Evolutionary conservation across 2,797 vertebrate genomes (phyloP).

Genomic region (Notamacropus eugenii): DNA sequence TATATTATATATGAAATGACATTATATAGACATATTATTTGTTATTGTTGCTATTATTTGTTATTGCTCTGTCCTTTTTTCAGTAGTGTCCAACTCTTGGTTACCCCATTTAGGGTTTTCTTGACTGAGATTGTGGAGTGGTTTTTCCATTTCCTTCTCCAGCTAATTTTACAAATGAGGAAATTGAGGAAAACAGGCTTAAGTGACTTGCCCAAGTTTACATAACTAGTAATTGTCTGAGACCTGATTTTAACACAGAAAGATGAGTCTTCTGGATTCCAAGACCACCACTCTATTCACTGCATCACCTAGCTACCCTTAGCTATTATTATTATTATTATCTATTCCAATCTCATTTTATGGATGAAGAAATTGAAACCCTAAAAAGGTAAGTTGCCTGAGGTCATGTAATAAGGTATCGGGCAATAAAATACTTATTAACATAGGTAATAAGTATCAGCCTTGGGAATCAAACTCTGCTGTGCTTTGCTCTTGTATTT

Average conservation of each 20-base stretch:
- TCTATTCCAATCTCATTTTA: neutral
- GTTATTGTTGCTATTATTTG: neutral
- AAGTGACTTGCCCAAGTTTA: neutral
- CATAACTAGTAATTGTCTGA: neutral
- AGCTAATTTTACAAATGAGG: neutral
- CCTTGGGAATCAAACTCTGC: neutral
- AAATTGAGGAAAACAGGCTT: neutral
- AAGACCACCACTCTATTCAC: neutral
- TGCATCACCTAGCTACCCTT: neutral
- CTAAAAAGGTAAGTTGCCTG: neutral
- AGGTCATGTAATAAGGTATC: neutral
- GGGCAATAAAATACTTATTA: neutral
- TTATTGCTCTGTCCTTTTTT: neutral
- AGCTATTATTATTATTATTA: neutral
- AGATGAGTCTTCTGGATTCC: neutral
- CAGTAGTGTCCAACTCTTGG: neutral
- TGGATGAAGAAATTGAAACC: neutral
- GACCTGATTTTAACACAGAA: neutral
- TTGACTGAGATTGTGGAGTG: neutral
- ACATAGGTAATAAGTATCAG: neutral
- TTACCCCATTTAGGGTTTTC: neutral
- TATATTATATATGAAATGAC: no score
- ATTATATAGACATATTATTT: no score
- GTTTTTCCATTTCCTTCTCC: neutral
- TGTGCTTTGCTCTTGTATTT: conserved; percentile 24